These are phyloP conservation scores for Delphinus delphis DNA, from an alignment of 2,113 vertebrate species.

Conservation along the genomic window DNA sequence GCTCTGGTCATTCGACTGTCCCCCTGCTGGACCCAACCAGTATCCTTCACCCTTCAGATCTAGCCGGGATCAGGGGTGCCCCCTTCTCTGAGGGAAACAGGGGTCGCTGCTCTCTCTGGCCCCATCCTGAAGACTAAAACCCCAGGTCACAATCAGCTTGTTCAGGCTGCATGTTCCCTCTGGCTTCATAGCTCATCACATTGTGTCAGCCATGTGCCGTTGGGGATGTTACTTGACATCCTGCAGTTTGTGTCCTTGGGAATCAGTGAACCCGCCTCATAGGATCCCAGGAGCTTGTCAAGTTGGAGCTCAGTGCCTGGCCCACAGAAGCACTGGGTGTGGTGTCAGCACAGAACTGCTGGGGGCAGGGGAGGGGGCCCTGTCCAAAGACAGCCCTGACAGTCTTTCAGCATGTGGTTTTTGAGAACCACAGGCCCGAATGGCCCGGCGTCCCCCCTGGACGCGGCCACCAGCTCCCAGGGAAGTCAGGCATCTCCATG, in stretches of 20 bases:
- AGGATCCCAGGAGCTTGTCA: neutral
- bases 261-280: neutral
- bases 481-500: neutral
- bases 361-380: accelerated
- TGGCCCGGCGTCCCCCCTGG: accelerated
- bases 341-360: neutral
- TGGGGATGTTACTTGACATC: neutral
- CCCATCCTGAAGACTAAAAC: neutral
- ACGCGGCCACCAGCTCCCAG: neutral
- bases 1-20: neutral
- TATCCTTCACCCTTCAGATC: neutral
- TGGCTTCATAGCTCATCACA: neutral
- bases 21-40: neutral
- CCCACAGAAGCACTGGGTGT: neutral
- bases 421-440: neutral
- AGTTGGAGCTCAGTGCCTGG: neutral
- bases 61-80: accelerated
- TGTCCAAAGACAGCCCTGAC: neutral
- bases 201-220: neutral
- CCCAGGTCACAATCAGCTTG: neutral
- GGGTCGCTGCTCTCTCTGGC: neutral
- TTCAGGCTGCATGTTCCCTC: neutral
- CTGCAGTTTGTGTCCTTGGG: neutral
- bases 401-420: neutral
- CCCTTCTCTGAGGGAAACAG: neutral